Conservation (phyloP, 2,888 invertebrate genomes). For the Lasioglossum oenotherae region DNA sequence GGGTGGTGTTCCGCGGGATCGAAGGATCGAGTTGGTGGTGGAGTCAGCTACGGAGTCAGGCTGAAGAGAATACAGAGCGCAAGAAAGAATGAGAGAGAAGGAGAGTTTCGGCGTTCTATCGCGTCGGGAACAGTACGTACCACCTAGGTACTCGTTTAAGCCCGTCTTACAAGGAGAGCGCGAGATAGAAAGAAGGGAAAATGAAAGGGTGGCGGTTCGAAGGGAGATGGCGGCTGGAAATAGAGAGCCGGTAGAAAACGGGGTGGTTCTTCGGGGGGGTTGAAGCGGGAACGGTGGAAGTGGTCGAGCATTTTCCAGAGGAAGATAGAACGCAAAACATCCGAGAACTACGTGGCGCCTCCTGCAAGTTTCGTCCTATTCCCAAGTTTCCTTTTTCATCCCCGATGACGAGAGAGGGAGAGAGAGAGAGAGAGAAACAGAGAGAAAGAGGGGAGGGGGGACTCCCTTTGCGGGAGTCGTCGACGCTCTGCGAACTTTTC, state of each 20-base stretch:
- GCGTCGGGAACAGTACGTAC: slow-evolving; percentile 48
- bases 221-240: not conserved
- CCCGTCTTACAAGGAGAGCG: slow-evolving; percentile 35
- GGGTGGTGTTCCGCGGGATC: slow-evolving; percentile 1
- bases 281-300: slow-evolving; percentile 20
- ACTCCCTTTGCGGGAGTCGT: slow-evolving; percentile 23
- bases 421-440: not conserved
- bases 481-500: slow-evolving; percentile 67
- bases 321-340: slow-evolving; percentile 70
- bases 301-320: slow-evolving; percentile 3
- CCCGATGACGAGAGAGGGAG: not conserved
- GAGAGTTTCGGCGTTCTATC: slow-evolving; percentile 66
- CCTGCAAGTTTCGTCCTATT: slow-evolving; percentile 67
- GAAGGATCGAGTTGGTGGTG: slow-evolving; percentile 70
- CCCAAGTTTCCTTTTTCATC: slow-evolving; percentile 59
- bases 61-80: slow-evolving; percentile 19
- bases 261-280: not conserved
- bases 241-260: slow-evolving; percentile 2
- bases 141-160: slow-evolving; percentile 46
- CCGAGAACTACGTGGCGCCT: slow-evolving; percentile 64
- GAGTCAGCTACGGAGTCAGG: slow-evolving; percentile 76
- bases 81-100: slow-evolving; percentile 38
- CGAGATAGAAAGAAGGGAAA: slow-evolving; percentile 38
- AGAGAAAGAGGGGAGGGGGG: not conserved
- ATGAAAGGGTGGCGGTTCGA: slow-evolving; percentile 22